Base-by-base conservation (phyloP, 2,113 vertebrate species). In the Sapajus apella region DNA sequence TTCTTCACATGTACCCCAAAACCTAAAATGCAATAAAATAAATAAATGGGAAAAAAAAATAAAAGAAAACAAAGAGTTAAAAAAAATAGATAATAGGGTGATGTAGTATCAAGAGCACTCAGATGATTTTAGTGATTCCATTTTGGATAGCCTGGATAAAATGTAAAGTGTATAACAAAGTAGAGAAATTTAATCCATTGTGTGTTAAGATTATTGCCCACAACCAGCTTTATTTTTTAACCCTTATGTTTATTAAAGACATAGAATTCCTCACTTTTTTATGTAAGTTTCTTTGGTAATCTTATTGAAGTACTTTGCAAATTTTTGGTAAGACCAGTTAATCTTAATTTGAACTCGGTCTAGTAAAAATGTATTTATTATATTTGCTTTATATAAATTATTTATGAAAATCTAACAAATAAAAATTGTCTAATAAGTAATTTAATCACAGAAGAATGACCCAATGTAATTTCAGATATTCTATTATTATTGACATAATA, bases 381-480 rank as follows among this genome's bases (percentile, higher is more conserved):
- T 47, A 93, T 4, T 95, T 97, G 3, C 2, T 43, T 72, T 45
- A 52, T 88, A 79, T 87, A 80, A 95, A 92, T 87, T 97, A 95
- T 97, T 97, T 97, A 96, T 81, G 45, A 77, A 35, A 56, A 43
- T 66, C 86, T 52, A 83, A 17, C 0, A 86, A 2, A 86, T 1
- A 73, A 97, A 91, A 88, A 87, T 94, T 98, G 83, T 94, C 68
- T 82, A 97, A 94, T 91, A 93, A 23, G 5, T 77, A 12, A 90
- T 90, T n/a, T 92, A 82, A 61, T 21, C 91, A 8, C 4, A 88
- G 50, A 76, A 91, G 4, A 90, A n/a, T 95, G 1, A 83, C 11
- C 79, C 97, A 87, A 0, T 0, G 16, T 72, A 97, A 93, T 47
- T 5, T 93, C 37, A 84, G 50, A 88, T 98, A 91, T 20, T 23